These are phyloP conservation scores for Tenrec ecaudatus DNA, from an alignment of 2,113 vertebrate genomes.

Conservation along the genomic window DNA sequence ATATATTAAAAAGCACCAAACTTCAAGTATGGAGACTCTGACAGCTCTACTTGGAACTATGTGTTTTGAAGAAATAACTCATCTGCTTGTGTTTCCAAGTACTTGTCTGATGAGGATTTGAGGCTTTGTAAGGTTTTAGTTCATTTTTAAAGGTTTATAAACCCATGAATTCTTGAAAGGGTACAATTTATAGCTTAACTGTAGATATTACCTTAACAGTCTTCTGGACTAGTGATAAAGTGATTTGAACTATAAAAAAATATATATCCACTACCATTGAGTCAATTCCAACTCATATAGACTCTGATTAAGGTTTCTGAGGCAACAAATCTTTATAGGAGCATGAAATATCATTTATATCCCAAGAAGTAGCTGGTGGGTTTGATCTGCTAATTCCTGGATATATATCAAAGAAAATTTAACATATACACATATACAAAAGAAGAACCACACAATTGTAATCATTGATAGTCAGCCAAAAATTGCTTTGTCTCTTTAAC, in stretches of 20 bases:
- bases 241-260: neutral
- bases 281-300: too few relatives aligned
- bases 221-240: neutral
- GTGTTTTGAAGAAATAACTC: conserved; percentile 8
- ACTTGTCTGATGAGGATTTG: neutral
- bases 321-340: too few relatives aligned
- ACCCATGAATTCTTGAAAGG: neutral
- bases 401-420: too few relatives aligned
- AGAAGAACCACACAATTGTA: neutral
- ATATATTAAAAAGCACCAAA: neutral
- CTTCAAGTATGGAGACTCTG: neutral
- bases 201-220: neutral
- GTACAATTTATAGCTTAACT: neutral
- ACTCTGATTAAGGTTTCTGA: too few relatives aligned
- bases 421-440: neutral
- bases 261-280: too few relatives aligned
- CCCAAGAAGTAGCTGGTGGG: too few relatives aligned
- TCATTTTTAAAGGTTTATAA: neutral
- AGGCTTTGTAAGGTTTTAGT: neutral
- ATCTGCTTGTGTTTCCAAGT: neutral
- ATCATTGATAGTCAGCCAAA: neutral
- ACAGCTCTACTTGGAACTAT: neutral
- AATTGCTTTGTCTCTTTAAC: neutral
- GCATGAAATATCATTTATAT: too few relatives aligned
- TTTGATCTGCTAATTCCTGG: too few relatives aligned